phyloP scores from a whole-genome alignment of 1,140 invertebrate species.

The Ctenoplectra terminalis region DNA sequence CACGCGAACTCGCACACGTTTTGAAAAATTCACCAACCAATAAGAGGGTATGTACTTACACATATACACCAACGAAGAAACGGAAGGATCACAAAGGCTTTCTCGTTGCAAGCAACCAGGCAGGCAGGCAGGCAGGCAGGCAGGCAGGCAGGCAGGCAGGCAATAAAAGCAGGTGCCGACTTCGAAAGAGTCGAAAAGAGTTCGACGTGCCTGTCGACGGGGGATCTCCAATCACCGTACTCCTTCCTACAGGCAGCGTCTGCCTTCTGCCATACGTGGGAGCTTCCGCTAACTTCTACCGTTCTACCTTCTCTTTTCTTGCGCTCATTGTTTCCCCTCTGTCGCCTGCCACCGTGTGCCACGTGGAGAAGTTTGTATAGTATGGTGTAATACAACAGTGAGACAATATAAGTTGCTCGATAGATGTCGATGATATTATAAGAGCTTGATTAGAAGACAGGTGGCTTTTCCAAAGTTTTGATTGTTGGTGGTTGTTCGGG shows the following conservation, averaged over 20 bases:
- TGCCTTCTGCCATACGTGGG: constrained; percentile 26
- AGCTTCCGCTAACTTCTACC: constrained; percentile 18
- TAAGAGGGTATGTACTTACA: not conserved
- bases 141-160: constrained; percentile 41
- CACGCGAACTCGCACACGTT: constrained; percentile 18
- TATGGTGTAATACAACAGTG: not conserved
- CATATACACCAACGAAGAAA: constrained; percentile 23
- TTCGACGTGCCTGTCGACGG: constrained; percentile 73
- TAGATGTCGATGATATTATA: not conserved
- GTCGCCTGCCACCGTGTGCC: constrained; percentile 18
- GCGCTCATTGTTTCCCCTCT: constrained; percentile 51
- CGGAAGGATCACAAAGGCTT: constrained; percentile 64
- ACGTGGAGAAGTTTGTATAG: too few species aligned
- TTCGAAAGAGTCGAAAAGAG: constrained; percentile 71
- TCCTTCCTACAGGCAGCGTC: constrained; percentile 16
- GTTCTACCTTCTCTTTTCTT: constrained; percentile 11
- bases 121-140: constrained; percentile 45
- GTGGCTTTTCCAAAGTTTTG: too few species aligned
- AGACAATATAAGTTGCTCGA: not conserved
- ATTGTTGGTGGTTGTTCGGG: too few species aligned
- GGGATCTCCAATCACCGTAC: constrained; percentile 72
- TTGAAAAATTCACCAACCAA: constrained; percentile 44
- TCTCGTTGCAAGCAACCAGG: constrained; percentile 46
- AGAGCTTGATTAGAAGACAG: too few species aligned
- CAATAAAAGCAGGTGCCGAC: constrained; percentile 74